phyloP scores from a whole-genome alignment of 2,797 vertebrate genomes.

The Euthynnus affinis region DNA sequence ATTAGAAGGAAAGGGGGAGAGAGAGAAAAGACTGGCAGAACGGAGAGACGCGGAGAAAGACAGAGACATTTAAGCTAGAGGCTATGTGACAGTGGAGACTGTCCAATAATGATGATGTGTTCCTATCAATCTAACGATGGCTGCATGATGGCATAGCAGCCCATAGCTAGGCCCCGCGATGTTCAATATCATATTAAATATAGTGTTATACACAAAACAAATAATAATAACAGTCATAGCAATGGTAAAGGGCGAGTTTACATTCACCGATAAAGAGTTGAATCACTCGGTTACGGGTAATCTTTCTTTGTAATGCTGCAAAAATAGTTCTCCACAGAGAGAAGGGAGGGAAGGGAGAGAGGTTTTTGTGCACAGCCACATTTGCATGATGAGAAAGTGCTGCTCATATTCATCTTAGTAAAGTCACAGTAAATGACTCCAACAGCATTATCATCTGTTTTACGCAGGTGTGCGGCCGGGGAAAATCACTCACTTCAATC shows the following conservation, averaged over 20 bases:
- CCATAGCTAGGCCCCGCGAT: conserved; percentile 59
- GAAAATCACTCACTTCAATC: conserved; percentile 83
- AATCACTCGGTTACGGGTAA: conserved; percentile 67
- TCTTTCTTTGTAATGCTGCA: conserved; percentile 72
- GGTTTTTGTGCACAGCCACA: conserved; percentile 57
- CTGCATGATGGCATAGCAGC: conserved; percentile 50
- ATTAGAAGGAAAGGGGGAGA: conserved; percentile 73
- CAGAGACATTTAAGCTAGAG: conserved; percentile 77
- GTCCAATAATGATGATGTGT: conserved; percentile 80
- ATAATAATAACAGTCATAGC: conserved; percentile 73
- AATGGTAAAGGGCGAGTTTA: conserved; percentile 73
- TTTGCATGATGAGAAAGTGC: conserved; percentile 83
- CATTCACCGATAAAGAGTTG: conserved; percentile 71
- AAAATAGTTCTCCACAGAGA: conserved; percentile 74
- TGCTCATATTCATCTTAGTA: conserved; percentile 82
- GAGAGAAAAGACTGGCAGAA: conserved; percentile 68
- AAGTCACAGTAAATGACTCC: conserved; percentile 82
- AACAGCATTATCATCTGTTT: conserved; percentile 83
- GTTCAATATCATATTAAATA: conserved; percentile 69
- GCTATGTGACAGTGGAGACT: conserved; percentile 81
- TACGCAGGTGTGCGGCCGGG: conserved; percentile 77
- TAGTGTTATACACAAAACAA: conserved; percentile 71
- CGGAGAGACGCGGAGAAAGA: conserved; percentile 63
- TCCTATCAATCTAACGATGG: conserved; percentile 75
- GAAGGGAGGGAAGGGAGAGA: conserved; percentile 48